Base-by-base conservation (phyloP, 2,113 vertebrate genomes). In the Hemicordylus capensis region DNA sequence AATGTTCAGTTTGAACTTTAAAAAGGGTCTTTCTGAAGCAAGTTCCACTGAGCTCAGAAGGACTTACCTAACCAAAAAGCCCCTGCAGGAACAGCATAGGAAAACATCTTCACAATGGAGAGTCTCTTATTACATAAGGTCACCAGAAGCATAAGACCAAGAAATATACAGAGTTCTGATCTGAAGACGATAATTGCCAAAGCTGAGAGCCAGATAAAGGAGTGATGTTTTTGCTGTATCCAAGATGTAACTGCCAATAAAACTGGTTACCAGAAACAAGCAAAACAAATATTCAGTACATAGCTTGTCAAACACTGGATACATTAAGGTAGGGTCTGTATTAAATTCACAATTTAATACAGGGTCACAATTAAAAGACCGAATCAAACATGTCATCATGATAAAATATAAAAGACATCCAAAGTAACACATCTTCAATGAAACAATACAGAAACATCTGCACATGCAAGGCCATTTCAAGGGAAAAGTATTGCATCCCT, bases 151-250 rank as follows among this genome's bases (percentile, higher is more conserved):
- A 98, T 96, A 51, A 98, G 95, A 69, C 98, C 98, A 89, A 98
- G 88, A 58, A 99, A 94, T 88, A 99, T 94, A 93, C 96, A 96
- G 48, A 99, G 97, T 90, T 99, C 99, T 0, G 97, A 97, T 54
- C 99, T 96, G 95, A 99, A 98, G 92, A 98, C 96, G 17, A 99
- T 96, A 90, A 99, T 97, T 66, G 95, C 97, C 5, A 98, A 93
- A 9, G 98, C 98, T 1, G 99, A 99, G 83, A 98, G 96, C 96
- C 96, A 92, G 94, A 99, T 92, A 93, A 99, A 99, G 0, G 86
- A 81, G 10, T 95, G 91, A 22, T 97, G 94, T 59, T 94, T 96
- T 82, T 97, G 97, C 88, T 96, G 96, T 95, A 99, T 97, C 98
- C 99, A 99, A 66, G 96, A 98, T 0, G 95, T 96, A 89, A 98